These are phyloP conservation scores for Temnothorax unifasciatus DNA, from an alignment of 2,888 invertebrate genomes.

Conservation along the genomic window DNA sequence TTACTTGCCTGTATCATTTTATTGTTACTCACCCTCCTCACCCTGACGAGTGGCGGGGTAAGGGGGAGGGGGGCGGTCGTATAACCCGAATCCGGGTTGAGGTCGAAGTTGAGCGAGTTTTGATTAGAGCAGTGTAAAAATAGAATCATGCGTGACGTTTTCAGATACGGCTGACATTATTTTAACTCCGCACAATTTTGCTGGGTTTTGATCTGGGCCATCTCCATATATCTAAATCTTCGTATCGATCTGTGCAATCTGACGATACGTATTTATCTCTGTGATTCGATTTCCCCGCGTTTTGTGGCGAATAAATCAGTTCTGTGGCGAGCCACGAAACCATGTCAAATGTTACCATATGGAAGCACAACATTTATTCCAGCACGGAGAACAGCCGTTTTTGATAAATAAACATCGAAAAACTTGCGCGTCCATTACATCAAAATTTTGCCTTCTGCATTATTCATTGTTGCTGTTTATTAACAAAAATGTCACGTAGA, in stretches of 20 bases:
- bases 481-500: slow-evolving; percentile 37
- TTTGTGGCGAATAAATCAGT: slow-evolving; percentile 41
- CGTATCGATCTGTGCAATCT: slow-evolving; percentile 1
- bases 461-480: slow-evolving; percentile 40
- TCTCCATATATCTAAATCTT: slow-evolving; percentile 7
- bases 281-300: slow-evolving; percentile 42
- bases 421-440: slow-evolving; percentile 73
- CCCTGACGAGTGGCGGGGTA: slow-evolving; percentile 21
- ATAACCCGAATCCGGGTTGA: neutral
- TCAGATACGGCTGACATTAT: slow-evolving; percentile 8
- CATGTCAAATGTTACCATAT: slow-evolving; percentile 39
- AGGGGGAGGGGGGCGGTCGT: no score
- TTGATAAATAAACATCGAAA: slow-evolving; percentile 77
- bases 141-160: neutral
- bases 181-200: slow-evolving; percentile 14
- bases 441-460: slow-evolving; percentile 50
- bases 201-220: neutral
- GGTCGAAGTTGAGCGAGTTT: neutral
- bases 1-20: slow-evolving; percentile 64
- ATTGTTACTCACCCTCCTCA: slow-evolving; percentile 46
- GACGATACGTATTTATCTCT: slow-evolving; percentile 40
- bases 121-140: slow-evolving; percentile 26
- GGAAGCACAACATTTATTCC: slow-evolving; percentile 2
- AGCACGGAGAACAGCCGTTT: slow-evolving; percentile 61
- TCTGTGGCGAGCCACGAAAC: slow-evolving; percentile 44